Conservation (phyloP, 1,140 invertebrate genomes). For the Pseudomyrmex pallidus region DNA sequence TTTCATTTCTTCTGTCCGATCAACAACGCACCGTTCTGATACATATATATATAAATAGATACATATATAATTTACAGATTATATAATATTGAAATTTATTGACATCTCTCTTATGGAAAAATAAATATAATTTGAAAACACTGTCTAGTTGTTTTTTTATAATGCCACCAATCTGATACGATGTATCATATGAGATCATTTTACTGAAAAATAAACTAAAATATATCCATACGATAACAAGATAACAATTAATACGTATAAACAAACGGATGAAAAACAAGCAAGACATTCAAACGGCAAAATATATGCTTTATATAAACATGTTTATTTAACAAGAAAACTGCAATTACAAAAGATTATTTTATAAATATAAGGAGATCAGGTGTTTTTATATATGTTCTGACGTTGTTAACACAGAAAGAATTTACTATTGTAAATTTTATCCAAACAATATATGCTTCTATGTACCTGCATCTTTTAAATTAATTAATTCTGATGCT, state of each 20-base stretch:
- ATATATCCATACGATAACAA: too few relatives aligned
- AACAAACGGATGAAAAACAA: too few relatives aligned
- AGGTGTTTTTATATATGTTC: slow-evolving; percentile 19
- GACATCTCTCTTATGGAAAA: slow-evolving; percentile 70
- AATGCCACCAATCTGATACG: too few relatives aligned
- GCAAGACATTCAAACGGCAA: too few relatives aligned
- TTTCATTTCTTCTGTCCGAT: slow-evolving; percentile 75
- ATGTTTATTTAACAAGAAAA: slow-evolving; percentile 71
- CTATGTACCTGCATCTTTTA: neutral
- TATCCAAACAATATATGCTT: slow-evolving; percentile 27
- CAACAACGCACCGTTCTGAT: slow-evolving; percentile 77
- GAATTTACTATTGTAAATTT: slow-evolving; percentile 24
- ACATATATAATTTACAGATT: slow-evolving; percentile 75
- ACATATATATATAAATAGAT: too few relatives aligned
- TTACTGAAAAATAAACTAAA: too few relatives aligned
- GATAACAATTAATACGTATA: too few relatives aligned
- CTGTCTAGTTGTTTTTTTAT: neutral
- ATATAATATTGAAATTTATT: slow-evolving; percentile 76
- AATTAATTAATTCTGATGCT: too few relatives aligned
- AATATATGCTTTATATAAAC: slow-evolving; percentile 50
- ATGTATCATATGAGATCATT: too few relatives aligned
- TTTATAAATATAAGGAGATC: slow-evolving; percentile 54
- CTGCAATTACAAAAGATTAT: slow-evolving; percentile 63
- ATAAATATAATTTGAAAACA: slow-evolving; percentile 78
- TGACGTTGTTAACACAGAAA: slow-evolving; percentile 32